phyloP scores from a whole-genome alignment of 2,888 invertebrate genomes.

The Acanthacorydalis orientalis region DNA sequence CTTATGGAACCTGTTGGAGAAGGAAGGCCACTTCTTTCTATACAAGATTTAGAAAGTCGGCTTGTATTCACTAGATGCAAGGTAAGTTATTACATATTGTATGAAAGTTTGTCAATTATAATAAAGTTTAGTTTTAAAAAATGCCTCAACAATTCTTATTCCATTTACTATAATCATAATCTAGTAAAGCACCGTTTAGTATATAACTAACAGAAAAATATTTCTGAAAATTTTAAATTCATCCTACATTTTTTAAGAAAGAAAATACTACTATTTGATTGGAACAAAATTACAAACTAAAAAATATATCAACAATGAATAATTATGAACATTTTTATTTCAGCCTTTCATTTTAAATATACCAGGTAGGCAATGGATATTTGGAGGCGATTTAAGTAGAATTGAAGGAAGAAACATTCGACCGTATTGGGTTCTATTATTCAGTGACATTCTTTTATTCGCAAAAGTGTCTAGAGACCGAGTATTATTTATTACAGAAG shows the following conservation, averaged over 20 bases:
- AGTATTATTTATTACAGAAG: conserved; percentile 75
- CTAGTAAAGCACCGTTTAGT: too few species aligned
- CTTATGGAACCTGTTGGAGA: conserved; percentile 75
- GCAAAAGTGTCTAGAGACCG: conserved; percentile 74
- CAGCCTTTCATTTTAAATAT: conserved; percentile 70
- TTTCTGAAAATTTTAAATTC: too few species aligned
- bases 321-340: conserved; percentile 14
- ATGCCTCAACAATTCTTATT: not conserved
- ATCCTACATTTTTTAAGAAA: too few species aligned
- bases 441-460: conserved; percentile 70
- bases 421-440: conserved; percentile 72
- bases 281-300: too few species aligned
- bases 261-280: too few species aligned
- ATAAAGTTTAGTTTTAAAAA: not conserved
- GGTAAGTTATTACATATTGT: conserved; percentile 31
- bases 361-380: conserved; percentile 77
- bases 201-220: too few species aligned
- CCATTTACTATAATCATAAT: too few species aligned
- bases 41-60: conserved; percentile 72
- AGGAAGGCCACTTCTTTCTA: conserved; percentile 61
- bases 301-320: too few species aligned
- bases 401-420: conserved; percentile 68
- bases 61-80: conserved; percentile 83
- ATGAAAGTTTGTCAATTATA: too few species aligned
- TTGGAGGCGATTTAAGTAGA: conserved; percentile 68